Evolutionary conservation across 1,140 invertebrate species (phyloP).

Genomic region (Brachionus plicatilis): DNA sequence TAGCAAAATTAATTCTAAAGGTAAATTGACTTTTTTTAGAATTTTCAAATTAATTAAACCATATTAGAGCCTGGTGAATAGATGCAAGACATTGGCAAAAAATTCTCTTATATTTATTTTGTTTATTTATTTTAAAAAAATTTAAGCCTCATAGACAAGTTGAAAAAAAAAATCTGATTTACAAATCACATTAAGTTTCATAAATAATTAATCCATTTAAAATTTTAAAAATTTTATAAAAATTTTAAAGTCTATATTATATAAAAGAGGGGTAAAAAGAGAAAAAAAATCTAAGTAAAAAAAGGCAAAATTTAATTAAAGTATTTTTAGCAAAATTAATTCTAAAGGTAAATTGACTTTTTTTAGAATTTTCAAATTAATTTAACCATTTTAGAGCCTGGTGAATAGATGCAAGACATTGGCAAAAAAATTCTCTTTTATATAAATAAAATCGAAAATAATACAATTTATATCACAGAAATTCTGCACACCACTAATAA

Average conservation of each 20-base stretch:
- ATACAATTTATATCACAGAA: conserved; percentile 10
- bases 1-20: background rate
- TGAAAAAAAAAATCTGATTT: too few relatives aligned
- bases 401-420: background rate
- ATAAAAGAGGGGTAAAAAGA: too few relatives aligned
- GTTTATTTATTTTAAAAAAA: too few relatives aligned
- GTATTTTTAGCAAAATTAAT: background rate
- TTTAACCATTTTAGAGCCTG: background rate
- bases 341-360: background rate
- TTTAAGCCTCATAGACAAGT: too few relatives aligned
- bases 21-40: background rate
- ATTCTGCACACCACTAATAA: background rate
- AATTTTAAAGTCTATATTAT: too few relatives aligned
- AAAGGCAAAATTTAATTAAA: too few relatives aligned
- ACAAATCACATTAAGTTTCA: too few relatives aligned
- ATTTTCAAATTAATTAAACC: too few relatives aligned
- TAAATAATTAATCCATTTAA: too few relatives aligned
- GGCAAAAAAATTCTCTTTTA: conserved; percentile 19
- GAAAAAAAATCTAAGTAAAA: too few relatives aligned
- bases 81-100: conserved; percentile 14
- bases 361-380: too few relatives aligned
- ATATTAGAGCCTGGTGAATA: background rate
- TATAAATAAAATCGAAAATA: conserved; percentile 23
- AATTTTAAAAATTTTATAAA: too few relatives aligned
- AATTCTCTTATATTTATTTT: background rate